phyloP scores from a whole-genome alignment of 2,888 invertebrate species.

The Miltochrista miniata region DNA sequence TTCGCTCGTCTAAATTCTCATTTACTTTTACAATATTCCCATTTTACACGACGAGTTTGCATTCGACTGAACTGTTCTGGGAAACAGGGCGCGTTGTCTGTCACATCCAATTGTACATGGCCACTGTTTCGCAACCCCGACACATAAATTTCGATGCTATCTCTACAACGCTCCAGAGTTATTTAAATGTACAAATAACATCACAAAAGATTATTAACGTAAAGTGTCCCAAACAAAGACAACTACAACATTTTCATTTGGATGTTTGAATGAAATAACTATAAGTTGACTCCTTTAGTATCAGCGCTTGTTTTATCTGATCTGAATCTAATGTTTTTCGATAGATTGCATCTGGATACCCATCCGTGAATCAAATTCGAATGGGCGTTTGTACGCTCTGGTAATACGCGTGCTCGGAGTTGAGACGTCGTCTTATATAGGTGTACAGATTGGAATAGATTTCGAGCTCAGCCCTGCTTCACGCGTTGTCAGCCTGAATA shows the following conservation, averaged over 20 bases:
- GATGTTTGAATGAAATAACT: conserved; percentile 24
- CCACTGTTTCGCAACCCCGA: conserved; percentile 53
- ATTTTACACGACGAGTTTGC: conserved; percentile 44
- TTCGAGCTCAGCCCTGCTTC: conserved; percentile 63
- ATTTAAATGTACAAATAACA: conserved; percentile 58
- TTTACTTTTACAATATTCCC: conserved; percentile 48
- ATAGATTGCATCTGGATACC: conserved; percentile 49
- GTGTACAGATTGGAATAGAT: conserved; percentile 64
- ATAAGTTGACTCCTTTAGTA: conserved; percentile 27
- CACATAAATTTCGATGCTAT: conserved; percentile 68
- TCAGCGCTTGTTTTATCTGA: conserved; percentile 35
- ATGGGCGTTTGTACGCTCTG: conserved; percentile 41
- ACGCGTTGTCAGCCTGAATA: conserved; percentile 80
- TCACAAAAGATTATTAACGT: conserved; percentile 49
- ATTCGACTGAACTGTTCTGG: conserved; percentile 50
- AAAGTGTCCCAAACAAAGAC: conserved; percentile 44
- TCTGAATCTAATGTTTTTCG: conserved; percentile 49
- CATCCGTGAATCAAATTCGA: conserved; percentile 46
- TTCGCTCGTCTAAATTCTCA: conserved; percentile 28
- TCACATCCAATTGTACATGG: conserved; percentile 62
- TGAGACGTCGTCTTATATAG: conserved; percentile 44
- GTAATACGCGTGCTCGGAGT: conserved; percentile 40
- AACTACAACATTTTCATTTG: conserved; percentile 44
- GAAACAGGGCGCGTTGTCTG: conserved; percentile 54
- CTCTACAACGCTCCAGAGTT: conserved; percentile 52